Base-by-base conservation (phyloP, 2,797 vertebrate genomes). In the Eulemur coronatus region DNA sequence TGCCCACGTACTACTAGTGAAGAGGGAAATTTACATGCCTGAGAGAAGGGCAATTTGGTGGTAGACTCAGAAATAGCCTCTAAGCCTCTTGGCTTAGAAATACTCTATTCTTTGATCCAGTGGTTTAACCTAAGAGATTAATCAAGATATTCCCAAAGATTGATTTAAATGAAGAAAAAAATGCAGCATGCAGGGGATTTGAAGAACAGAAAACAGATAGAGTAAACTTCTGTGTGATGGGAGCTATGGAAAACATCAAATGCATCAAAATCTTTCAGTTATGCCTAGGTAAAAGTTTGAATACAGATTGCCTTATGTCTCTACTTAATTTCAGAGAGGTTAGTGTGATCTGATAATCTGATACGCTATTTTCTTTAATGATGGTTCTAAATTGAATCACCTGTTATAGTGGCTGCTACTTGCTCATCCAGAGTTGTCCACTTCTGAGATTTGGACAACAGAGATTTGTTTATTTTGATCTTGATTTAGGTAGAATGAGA, bases 381-480 rank as follows among this genome's bases (percentile, higher is more conserved):
- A 46, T 67, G 35, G 20, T 63, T 91, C 50, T 80, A 95, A 82
- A 79, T 63, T 57, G 14, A 73, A 52, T 88, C 50, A 73, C 30
- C 28, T 84, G 10, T 82, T 65, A 55, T 9, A 82, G 6, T 69
- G 20, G 8, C 57, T 93, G 28, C 13, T 70, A 79, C 10, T 48
- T 92, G 70, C 7, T 59, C 63, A 28, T 61, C 15, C 12, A 73
- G 90, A 73, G 41, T 41, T 41, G 41, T 41, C 41, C 30, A 48
- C 35, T 50, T 91, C 50, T 61, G 41, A 69, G 43, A 69, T 75
- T 33, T 85, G 15, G n/a, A 84, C 35, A 90, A 69, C 24, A 57
- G 41, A 80, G 88, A 81, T 88, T 55, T 73, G 9, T n/a, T 92
- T 69, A 79, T 84, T 95, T 90, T 88, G 10, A 88, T 55, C 43